Conservation (phyloP, 2,888 invertebrate genomes). For the Sceliomorpha sp. region DNA sequence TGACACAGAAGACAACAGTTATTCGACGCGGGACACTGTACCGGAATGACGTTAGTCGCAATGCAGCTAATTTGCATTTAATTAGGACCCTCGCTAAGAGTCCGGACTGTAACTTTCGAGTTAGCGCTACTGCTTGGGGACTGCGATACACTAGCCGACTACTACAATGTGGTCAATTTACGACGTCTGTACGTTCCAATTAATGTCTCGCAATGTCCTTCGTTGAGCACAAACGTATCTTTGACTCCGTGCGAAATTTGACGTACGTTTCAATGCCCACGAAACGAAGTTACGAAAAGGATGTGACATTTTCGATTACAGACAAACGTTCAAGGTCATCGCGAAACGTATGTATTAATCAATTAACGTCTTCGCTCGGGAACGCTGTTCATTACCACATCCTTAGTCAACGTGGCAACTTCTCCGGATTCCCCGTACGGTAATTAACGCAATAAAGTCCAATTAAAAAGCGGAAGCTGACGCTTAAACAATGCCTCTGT, state of each 20-base stretch:
- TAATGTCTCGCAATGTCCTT: slow-evolving; percentile 6
- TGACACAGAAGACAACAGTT: slow-evolving; percentile 35
- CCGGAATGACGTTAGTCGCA: slow-evolving; percentile 52
- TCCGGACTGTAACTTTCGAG: slow-evolving; percentile 27
- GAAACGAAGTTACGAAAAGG: too few relatives aligned
- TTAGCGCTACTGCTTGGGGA: slow-evolving; percentile 28
- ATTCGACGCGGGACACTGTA: slow-evolving; percentile 29
- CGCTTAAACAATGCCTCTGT: not conserved
- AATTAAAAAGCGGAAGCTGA: not conserved
- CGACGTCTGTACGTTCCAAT: slow-evolving; percentile 5
- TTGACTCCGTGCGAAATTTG: too few relatives aligned
- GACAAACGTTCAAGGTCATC: too few relatives aligned
- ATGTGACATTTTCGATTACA: too few relatives aligned
- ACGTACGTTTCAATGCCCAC: too few relatives aligned
- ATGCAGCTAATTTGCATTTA: slow-evolving; percentile 70
- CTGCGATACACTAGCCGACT: slow-evolving; percentile 12
- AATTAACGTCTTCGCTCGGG: slow-evolving; percentile 7
- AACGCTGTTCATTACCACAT: slow-evolving; percentile 12
- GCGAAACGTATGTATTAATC: too few relatives aligned
- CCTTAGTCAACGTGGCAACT: too few relatives aligned
- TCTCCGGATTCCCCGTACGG: too few relatives aligned
- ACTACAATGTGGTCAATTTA: slow-evolving; percentile 30
- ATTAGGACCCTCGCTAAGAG: slow-evolving; percentile 63
- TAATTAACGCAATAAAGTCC: not conserved
- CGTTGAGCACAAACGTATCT: not conserved